Percentiles rank a stretch among this genome's conserved stretches.
These are phyloP conservation scores for Formica exsecta DNA, from an alignment of 1,140 invertebrate genomes.

Conservation along the genomic window DNA sequence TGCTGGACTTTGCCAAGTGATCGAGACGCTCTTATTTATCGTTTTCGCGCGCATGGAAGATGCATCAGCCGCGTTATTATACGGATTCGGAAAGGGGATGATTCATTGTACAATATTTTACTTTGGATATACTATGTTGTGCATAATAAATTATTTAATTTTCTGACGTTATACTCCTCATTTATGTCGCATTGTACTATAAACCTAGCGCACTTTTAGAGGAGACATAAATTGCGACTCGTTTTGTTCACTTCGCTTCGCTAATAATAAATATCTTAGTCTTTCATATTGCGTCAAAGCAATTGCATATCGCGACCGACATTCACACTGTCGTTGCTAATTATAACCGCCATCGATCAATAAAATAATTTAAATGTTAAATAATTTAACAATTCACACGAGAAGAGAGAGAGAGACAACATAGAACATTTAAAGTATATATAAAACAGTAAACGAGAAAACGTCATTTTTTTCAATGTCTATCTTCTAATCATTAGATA, in stretches of 20 bases:
- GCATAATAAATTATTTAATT: conserved; percentile 79
- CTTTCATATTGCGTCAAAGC: too few species aligned
- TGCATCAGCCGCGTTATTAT: conserved; percentile 15
- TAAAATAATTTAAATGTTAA: conserved; percentile 62
- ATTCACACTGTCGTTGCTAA: conserved; percentile 29
- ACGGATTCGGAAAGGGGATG: conserved; percentile 46
- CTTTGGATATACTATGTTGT: conserved; percentile 66
- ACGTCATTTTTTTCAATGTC: conserved; percentile 25
- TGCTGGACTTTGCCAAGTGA: not conserved
- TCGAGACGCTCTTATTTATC: not conserved
- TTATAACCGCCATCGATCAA: conserved; percentile 40
- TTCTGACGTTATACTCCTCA: conserved; percentile 63
- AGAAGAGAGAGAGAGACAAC: not conserved
- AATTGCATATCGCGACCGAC: not conserved
- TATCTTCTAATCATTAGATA: conserved; percentile 3
- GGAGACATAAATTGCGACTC: conserved; percentile 52
- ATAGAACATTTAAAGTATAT: conserved; percentile 56
- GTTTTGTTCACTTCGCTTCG: conserved; percentile 26
- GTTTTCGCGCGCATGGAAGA: not conserved
- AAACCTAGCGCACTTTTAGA: conserved; percentile 65
- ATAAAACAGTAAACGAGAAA: conserved; percentile 55
- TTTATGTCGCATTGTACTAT: conserved; percentile 52
- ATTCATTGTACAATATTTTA: conserved; percentile 68
- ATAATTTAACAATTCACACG: conserved; percentile 55
- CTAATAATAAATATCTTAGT: conserved; percentile 34